Percentiles rank a stretch among this genome's conserved stretches.
These are phyloP conservation scores for Planiliza haematocheilus DNA, from an alignment of 2,113 vertebrate species.

Conservation along the genomic window DNA sequence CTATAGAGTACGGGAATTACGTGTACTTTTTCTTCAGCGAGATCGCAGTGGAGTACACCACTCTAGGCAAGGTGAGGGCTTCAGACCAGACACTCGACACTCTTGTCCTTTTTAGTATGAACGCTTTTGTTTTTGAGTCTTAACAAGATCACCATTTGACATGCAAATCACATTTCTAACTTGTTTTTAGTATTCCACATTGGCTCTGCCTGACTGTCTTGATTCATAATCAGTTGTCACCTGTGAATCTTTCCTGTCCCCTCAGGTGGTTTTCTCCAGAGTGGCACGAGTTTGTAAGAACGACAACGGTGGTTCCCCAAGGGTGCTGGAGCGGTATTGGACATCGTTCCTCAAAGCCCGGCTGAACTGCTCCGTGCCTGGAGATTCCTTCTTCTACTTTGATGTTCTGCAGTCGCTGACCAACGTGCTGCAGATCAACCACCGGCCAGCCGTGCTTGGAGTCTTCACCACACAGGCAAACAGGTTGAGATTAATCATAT, in stretches of 20 bases:
- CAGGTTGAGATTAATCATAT: constrained; percentile 80
- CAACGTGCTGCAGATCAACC: constrained; percentile 86
- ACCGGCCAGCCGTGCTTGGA: constrained; percentile 87
- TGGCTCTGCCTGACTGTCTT: neutral
- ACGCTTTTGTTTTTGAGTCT: neutral
- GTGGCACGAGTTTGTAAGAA: constrained; percentile 96
- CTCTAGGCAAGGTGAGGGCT: constrained; percentile 90
- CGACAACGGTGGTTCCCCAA: constrained; percentile 92
- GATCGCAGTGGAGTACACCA: constrained; percentile 93
- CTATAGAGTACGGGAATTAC: constrained; percentile 91
- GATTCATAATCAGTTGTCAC: neutral
- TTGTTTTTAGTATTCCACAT: neutral
- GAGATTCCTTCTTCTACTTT: constrained; percentile 94
- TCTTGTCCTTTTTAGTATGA: neutral
- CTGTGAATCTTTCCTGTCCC: neutral
- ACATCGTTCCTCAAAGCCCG: constrained; percentile 96
- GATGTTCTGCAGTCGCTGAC: constrained; percentile 93
- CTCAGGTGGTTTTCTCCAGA: constrained; percentile 92
- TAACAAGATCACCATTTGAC: neutral
- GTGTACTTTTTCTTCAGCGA: constrained; percentile 98
- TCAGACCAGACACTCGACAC: neutral
- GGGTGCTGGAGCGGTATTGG: constrained; percentile 96
- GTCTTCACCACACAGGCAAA: constrained; percentile 95
- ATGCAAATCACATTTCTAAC: neutral
- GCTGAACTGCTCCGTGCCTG: constrained; percentile 93